Percentiles rank a stretch among this genome's conserved stretches.
phyloP scores from a whole-genome alignment of 2,113 vertebrate genomes.

The Hippolais icterina region DNA sequence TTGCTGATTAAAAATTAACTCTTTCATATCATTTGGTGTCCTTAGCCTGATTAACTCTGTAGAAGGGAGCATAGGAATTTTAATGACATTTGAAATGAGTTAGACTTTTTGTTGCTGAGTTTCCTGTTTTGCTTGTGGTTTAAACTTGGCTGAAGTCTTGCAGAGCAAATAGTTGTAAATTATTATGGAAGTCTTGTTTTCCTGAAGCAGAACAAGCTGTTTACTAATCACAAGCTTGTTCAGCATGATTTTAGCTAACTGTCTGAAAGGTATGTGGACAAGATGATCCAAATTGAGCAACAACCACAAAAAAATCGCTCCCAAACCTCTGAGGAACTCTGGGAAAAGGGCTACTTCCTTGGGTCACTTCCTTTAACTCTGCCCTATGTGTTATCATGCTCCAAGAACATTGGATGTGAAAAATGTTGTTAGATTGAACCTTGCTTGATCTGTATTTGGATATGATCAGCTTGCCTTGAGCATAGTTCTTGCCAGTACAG shows the following conservation, averaged over 20 bases:
- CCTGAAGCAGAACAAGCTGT: not conserved
- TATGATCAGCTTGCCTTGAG: not conserved
- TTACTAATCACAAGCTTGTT: conserved; percentile 20
- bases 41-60: not conserved
- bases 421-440: not conserved
- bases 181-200: not conserved
- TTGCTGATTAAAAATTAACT: conserved; percentile 50
- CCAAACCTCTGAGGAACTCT: not conserved
- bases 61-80: not conserved
- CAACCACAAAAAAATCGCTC: not conserved
- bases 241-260: not conserved
- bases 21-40: not conserved
- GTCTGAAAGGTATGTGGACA: not conserved
- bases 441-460: fast-evolving
- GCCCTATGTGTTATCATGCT: not conserved
- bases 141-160: not conserved
- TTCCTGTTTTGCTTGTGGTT: not conserved
- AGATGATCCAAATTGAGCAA: not conserved
- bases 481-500: not conserved
- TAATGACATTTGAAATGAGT: not conserved
- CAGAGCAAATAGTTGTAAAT: not conserved
- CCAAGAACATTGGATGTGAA: not conserved
- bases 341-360: not conserved
- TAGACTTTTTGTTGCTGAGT: not conserved
- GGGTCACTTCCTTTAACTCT: not conserved